These are phyloP conservation scores for Misgurnus anguillicaudatus DNA, from an alignment of 2,113 vertebrate genomes.

Conservation along the genomic window DNA sequence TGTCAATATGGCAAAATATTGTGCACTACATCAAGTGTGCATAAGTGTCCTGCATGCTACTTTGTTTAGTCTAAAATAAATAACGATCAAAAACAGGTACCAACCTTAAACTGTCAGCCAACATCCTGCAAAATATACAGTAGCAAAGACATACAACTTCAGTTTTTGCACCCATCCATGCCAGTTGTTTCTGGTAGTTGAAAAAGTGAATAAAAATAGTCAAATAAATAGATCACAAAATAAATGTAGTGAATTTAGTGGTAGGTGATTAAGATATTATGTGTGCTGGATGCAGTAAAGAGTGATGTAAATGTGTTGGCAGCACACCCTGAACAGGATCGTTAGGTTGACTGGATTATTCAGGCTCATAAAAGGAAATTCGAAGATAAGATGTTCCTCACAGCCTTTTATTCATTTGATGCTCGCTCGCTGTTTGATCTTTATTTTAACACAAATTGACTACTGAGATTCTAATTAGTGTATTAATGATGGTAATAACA, in stretches of 20 bases:
- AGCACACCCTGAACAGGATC: conserved; percentile 72
- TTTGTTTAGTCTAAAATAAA: no score
- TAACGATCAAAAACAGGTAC: conserved; percentile 10
- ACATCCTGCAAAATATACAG: conserved; percentile 4
- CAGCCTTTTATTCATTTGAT: conserved; percentile 65
- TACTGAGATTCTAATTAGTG: conserved; percentile 71
- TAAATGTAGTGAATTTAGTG: neutral
- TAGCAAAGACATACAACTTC: neutral
- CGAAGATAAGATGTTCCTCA: conserved; percentile 76
- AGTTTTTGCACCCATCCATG: neutral
- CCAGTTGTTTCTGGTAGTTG: neutral
- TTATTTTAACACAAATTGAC: conserved; percentile 54
- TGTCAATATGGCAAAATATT: neutral
- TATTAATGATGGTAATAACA: conserved; percentile 74
- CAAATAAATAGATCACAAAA: neutral
- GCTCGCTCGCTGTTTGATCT: conserved; percentile 64
- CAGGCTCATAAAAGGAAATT: conserved; percentile 80
- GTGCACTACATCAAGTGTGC: neutral
- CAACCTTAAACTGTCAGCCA: neutral
- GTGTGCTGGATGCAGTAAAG: neutral
- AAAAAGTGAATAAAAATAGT: neutral
- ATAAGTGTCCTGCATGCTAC: neutral
- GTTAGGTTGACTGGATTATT: conserved; percentile 83
- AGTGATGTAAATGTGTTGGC: conserved; percentile 23
- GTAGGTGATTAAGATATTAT: neutral